Percentiles rank a stretch among this genome's conserved stretches.
Evolutionary conservation across 2,888 invertebrate species (phyloP).

Genomic region (Parascotia fuliginaria): DNA sequence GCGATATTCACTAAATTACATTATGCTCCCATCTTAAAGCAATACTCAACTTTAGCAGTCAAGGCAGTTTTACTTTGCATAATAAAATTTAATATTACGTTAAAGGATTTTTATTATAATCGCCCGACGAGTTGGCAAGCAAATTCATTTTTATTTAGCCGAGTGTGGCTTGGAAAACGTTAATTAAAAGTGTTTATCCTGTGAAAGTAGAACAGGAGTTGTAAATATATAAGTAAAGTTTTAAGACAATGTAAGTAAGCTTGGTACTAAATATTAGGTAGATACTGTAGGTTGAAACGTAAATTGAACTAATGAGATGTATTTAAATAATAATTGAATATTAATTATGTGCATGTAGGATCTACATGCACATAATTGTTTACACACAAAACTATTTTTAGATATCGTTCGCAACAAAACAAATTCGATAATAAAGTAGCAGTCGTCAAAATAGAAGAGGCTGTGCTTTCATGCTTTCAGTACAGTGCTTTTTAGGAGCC

Average conservation of each 20-base stretch:
- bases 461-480: no score
- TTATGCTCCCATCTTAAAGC: no score
- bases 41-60: slow-evolving; percentile 44
- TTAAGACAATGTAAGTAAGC: slow-evolving; percentile 12
- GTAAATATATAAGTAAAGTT: slow-evolving; percentile 31
- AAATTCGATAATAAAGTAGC: no score
- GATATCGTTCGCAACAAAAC: no score
- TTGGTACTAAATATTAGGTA: slow-evolving; percentile 24
- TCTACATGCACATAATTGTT: no score
- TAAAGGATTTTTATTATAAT: slow-evolving; percentile 16
- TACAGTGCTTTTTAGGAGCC: no score
- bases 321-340: no score
- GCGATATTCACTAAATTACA: no score
- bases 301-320: slow-evolving; percentile 19
- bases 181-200: slow-evolving; percentile 34
- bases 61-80: slow-evolving; percentile 29
- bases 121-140: slow-evolving; percentile 1
- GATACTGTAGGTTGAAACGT: slow-evolving; percentile 31
- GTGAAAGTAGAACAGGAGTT: slow-evolving; percentile 6
- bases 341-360: no score
- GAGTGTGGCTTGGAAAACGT: slow-evolving; percentile 18
- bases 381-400: no score
- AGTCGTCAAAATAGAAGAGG: no score
- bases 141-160: slow-evolving; percentile 13
- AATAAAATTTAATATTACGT: slow-evolving; percentile 30